Evolutionary conservation across 2,113 vertebrate genomes (phyloP), one percentile per base, ranked within the genome.

Genomic region (Suricata suricatta): DNA sequence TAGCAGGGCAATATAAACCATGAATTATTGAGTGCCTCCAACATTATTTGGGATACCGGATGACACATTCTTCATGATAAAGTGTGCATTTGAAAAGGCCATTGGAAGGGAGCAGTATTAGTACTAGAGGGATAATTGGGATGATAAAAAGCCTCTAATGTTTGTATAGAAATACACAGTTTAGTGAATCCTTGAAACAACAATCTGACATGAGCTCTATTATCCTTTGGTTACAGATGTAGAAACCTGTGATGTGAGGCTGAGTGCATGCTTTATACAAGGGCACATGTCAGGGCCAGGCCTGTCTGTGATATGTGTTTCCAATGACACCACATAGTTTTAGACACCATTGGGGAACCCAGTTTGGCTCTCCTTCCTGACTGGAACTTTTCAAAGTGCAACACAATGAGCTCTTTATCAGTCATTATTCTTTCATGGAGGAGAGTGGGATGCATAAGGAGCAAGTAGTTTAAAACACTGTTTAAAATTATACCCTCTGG

Each of bases 81-180:
- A 54, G 41, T 76, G 25, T 52, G 21, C 41, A n/a, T 82, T 94
- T 95, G 69, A 89, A 80, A 88, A 96, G 90, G 60, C 29, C 57
- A 44, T 66, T 15, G 16, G n/a, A 10, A 80, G 79, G 82, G 2
- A 2, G 12, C 3, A 63, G 4, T 27, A 31, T 87, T 96, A 52
- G 60, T 54, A 52, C 2, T 38, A 11, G 72, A 89, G 29, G 2
- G 27, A 80, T 77, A 79, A 50, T 29, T 77, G 47, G 21, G 52
- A 77, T 57, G 68, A 82, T 83, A 64, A 93, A 88, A 52, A 64
- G 5, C 15, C 68, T 44, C 41, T 74, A 38, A 33, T 89, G 38
- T 77, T 93, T 68, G 27, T 29, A 29, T 19, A 72, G 90, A 79
- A 63, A 31, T 86, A 29, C 4, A 27, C 9, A n/a, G 60, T 54